Evolutionary conservation across 1,140 invertebrate species (phyloP).

Genomic region (Parapsyche elsis): DNA sequence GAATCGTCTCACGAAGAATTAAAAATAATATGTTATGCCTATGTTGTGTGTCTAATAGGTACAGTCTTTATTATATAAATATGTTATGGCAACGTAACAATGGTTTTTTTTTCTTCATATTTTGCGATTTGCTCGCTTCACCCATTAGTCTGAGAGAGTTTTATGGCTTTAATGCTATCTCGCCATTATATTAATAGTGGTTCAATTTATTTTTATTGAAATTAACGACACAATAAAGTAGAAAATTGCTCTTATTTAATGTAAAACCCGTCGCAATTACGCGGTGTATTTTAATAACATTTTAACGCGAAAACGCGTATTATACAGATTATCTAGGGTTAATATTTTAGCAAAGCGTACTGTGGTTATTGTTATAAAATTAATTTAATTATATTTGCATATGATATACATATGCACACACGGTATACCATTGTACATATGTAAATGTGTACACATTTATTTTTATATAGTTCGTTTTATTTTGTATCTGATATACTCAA

Average conservation of each 20-base stretch:
- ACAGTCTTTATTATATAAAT: too few relatives aligned
- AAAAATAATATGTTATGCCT: not conserved
- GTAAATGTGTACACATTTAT: too few relatives aligned
- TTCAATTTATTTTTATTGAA: slow-evolving; percentile 27
- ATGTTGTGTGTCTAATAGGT: too few relatives aligned
- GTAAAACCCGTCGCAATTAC: not conserved
- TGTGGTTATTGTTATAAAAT: not conserved
- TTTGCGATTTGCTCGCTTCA: not conserved
- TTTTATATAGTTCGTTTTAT: too few relatives aligned
- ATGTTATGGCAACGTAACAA: not conserved
- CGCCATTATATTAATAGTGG: not conserved
- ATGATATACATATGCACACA: too few relatives aligned
- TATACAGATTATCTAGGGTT: not conserved
- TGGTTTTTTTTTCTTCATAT: not conserved
- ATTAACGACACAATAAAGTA: slow-evolving; percentile 20
- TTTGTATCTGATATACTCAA: too few relatives aligned
- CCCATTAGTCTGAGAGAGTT: not conserved
- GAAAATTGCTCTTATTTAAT: slow-evolving; percentile 20
- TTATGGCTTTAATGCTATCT: not conserved
- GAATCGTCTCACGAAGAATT: not conserved
- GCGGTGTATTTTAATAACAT: slow-evolving; percentile 13
- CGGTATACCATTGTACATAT: too few relatives aligned
- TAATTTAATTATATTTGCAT: not conserved
- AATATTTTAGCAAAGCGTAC: not conserved
- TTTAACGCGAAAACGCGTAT: not conserved